Conservation (phyloP, 2,797 vertebrate genomes). For the Parotocinclus haroldoi region DNA sequence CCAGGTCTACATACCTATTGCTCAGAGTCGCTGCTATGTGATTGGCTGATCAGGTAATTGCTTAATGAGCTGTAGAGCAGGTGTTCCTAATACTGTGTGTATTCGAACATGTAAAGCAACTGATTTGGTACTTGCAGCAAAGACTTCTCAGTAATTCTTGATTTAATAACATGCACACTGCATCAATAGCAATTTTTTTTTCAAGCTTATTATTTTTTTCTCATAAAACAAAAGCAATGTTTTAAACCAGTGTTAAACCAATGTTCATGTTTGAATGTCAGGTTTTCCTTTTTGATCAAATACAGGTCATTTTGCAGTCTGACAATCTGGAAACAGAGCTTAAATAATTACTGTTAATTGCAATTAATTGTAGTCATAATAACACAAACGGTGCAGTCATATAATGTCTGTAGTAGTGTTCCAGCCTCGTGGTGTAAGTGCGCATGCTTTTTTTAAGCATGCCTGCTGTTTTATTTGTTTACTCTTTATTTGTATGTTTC, state of each 20-base stretch:
- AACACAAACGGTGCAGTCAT: slow-evolving; percentile 1
- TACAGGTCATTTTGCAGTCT: slow-evolving; percentile 24
- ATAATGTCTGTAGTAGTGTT: slow-evolving; percentile 19
- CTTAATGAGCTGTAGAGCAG: too few species aligned
- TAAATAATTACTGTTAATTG: slow-evolving; percentile 32
- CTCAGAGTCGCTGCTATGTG: too few species aligned
- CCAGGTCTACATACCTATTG: too few species aligned
- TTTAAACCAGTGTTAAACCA: background rate
- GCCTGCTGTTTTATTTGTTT: background rate
- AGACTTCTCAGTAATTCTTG: too few species aligned
- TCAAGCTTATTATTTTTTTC: background rate
- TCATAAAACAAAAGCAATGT: background rate
- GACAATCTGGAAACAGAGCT: background rate
- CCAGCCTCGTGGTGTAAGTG: background rate
- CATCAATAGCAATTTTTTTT: background rate
- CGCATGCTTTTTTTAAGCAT: too few species aligned
- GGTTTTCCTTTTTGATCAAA: background rate
- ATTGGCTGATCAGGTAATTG: too few species aligned
- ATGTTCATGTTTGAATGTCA: background rate
- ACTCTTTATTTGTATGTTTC: slow-evolving; percentile 4
- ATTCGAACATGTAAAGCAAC: too few species aligned
- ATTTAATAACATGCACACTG: background rate
- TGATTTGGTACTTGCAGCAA: too few species aligned
- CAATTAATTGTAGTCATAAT: slow-evolving; percentile 21
- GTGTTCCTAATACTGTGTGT: too few species aligned